These are phyloP conservation scores for Poicephalus meyeri DNA, from an alignment of 2,113 vertebrate species.

Conservation along the genomic window DNA sequence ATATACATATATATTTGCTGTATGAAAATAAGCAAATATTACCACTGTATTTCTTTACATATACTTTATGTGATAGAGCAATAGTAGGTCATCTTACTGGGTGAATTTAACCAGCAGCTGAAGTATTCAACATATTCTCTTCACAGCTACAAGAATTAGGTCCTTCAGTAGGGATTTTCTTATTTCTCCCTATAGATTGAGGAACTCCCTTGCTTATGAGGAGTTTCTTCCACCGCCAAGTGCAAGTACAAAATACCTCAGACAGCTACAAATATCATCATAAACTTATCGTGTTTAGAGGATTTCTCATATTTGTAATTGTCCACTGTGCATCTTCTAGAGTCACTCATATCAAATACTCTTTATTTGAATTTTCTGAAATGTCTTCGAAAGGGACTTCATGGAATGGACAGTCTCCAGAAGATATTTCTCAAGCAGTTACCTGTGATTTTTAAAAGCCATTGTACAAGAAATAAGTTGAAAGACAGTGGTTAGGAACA, in stretches of 20 bases:
- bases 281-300: not conserved
- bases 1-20: not conserved
- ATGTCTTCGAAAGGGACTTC: not conserved
- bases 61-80: not conserved
- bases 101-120: not conserved
- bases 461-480: not conserved
- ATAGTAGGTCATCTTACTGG: not conserved
- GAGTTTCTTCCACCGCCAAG: not conserved
- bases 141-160: not conserved
- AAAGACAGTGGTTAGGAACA: not conserved
- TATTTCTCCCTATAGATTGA: not conserved
- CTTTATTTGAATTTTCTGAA: not conserved
- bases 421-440: not conserved
- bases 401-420: not conserved
- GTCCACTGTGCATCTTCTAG: not conserved
- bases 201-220: not conserved
- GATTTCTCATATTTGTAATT: not conserved
- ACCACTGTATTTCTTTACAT: not conserved
- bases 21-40: not conserved
- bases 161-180: not conserved
- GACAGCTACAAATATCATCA: not conserved
- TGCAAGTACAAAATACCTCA: not conserved
- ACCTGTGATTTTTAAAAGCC: not conserved
- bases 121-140: not conserved
- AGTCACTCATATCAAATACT: not conserved